Percentiles rank a stretch among this genome's conserved stretches.
phyloP scores from a whole-genome alignment of 2,113 vertebrate species.

The Pachypanchax playfairii region DNA sequence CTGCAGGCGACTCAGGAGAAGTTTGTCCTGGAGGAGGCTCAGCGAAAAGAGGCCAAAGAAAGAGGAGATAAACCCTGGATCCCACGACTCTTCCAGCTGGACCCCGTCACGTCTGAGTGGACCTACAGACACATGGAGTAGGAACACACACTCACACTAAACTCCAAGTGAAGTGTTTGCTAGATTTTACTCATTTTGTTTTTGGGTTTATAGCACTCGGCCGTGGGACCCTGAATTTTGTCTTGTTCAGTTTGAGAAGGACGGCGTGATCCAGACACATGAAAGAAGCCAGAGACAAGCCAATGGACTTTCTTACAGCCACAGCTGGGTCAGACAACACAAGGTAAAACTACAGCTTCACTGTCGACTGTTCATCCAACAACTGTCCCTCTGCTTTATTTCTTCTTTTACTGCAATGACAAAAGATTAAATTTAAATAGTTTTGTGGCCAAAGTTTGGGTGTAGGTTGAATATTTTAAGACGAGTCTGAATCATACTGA shows the following conservation, averaged over 20 bases:
- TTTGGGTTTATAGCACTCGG: slow-evolving; percentile 73
- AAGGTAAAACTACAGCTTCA: slow-evolving; percentile 72
- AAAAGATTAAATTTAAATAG: neutral
- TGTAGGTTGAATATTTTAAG: too few relatives aligned
- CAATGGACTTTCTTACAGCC: slow-evolving; percentile 78
- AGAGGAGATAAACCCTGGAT: slow-evolving; percentile 85
- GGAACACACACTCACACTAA: slow-evolving; percentile 25
- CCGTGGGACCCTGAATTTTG: slow-evolving; percentile 89
- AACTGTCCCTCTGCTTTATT: neutral
- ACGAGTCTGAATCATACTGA: too few relatives aligned
- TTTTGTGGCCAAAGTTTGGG: neutral
- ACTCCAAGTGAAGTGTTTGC: neutral
- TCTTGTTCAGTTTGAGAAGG: slow-evolving; percentile 90
- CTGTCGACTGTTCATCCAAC: neutral
- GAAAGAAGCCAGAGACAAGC: slow-evolving; percentile 73
- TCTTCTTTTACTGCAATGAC: too few relatives aligned
- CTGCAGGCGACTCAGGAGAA: slow-evolving; percentile 91
- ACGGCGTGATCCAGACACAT: slow-evolving; percentile 88
- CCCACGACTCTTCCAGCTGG: slow-evolving; percentile 83
- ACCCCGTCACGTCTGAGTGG: slow-evolving; percentile 84
- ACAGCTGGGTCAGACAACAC: slow-evolving; percentile 79
- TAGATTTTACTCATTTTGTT: neutral
- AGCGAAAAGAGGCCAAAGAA: slow-evolving; percentile 83
- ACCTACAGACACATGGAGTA: slow-evolving; percentile 90
- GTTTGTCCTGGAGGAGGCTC: slow-evolving; percentile 89